Conservation (phyloP, 1,140 invertebrate species). For the Aphelenchoides fujianensis region DNA sequence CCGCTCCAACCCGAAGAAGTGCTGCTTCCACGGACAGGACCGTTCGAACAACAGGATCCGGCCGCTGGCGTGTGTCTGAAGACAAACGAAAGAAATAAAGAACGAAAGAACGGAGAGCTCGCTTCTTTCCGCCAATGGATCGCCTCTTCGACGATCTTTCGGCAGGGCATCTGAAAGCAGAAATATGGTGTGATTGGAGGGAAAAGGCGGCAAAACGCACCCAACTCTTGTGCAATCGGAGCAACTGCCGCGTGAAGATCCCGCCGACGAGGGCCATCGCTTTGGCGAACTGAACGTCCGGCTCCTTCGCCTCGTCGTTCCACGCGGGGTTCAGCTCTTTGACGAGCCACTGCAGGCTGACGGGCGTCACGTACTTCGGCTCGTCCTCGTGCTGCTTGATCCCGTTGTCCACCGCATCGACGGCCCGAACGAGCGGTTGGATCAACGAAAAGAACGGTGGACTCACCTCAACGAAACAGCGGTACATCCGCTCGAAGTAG, state of each 20-base stretch:
- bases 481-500: conserved; percentile 81
- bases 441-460: too few relatives aligned
- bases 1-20: conserved; percentile 78
- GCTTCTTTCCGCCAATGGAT: conserved; percentile 71
- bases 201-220: conserved; percentile 77
- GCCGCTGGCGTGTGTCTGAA: conserved; percentile 70
- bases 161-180: conserved; percentile 69
- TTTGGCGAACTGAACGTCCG: conserved; percentile 64
- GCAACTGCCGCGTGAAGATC: conserved; percentile 77
- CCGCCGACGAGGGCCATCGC: conserved; percentile 76
- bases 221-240: conserved; percentile 74
- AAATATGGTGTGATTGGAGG: conserved; percentile 61
- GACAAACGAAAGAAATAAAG: too few relatives aligned
- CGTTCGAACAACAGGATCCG: conserved; percentile 74
- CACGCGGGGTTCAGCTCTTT: conserved; percentile 78
- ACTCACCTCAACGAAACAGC: conserved; percentile 81
- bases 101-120: conserved; percentile 24
- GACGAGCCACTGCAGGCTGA: conserved; percentile 75
- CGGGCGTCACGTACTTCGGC: conserved; percentile 76
- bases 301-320: conserved; percentile 69
- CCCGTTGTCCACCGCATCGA: conserved; percentile 96
- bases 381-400: conserved; percentile 72
- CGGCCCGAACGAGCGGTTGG: too few relatives aligned
- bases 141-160: conserved; percentile 72
- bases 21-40: conserved; percentile 81